Evolutionary conservation across 2,113 vertebrate species (phyloP), one percentile per base, ranked within the genome.

Genomic region (Atlantisia rogersi): DNA sequence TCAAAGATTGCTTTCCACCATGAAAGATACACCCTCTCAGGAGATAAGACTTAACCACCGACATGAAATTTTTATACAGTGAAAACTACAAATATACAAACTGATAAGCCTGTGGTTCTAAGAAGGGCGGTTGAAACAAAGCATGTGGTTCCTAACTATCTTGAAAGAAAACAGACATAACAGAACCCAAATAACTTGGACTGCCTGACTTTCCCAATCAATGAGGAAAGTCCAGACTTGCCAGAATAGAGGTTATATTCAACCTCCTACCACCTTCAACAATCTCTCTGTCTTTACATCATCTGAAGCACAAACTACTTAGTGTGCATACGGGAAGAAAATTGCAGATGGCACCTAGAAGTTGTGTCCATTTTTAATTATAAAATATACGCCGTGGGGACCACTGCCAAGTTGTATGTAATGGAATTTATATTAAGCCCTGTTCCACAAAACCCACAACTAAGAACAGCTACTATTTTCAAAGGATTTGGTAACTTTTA

Each of bases 21-120:
- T 71, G 69, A 60, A 92, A 81, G 86, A 88, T 71, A 94, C 4
- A n/a, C 53, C 25, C 74, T 50, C 67, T 73, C 63, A 65, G 5
- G 15, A 88, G 95, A 95, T 91, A 95, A 96, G 81, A 84, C 48
- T 71, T 84, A 91, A 84, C 69, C 32, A 75, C 29, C 25, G 67
- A 68, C 73, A 75, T 10, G 42, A 92, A 53, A 42, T 64, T 89
- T 87, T 93, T 81, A 67, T n/a, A 39, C 91, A 90, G 56, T 70
- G 76, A 75, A 78, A 81, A 89, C 25, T 53, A 91, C 48, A 92
- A 94, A 81, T 15, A 76, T 2, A 92, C 39, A 64, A 92, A 91
- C 81, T 65, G 81, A 89, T 89, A 96, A 81, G 44, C 44, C 5
- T 8, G 58, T 15, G 26, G 69, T 92, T 94, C 58, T 71, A 58